These are phyloP conservation scores for Serrognathus titanus DNA, from an alignment of 2,888 invertebrate species.

Conservation along the genomic window DNA sequence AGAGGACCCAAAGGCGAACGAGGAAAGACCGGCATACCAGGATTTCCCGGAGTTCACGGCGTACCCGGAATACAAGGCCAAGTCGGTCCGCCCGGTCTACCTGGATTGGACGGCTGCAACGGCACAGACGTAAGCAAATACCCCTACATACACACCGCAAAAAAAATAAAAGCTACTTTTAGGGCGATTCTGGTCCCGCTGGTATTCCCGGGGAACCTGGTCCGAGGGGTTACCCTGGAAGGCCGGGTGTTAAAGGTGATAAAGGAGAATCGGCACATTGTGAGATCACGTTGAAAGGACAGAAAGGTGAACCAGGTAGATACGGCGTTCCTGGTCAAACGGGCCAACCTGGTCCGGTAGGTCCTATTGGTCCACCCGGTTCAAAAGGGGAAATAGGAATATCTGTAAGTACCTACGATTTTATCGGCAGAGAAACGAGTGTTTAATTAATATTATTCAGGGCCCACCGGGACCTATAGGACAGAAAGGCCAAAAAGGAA, in stretches of 20 bases:
- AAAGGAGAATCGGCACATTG: constrained; percentile 79
- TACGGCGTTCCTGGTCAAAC: constrained; percentile 67
- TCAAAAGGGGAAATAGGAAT: constrained; percentile 61
- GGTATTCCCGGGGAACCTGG: constrained; percentile 72
- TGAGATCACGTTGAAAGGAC: constrained; percentile 69
- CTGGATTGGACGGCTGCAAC: constrained; percentile 93
- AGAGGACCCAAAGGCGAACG: constrained; percentile 81
- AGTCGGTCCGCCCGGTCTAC: constrained; percentile 70
- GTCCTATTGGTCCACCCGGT: constrained; percentile 59
- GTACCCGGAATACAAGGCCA: constrained; percentile 69
- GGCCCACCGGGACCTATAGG: constrained; percentile 70
- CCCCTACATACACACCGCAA: neutral
- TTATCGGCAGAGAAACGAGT: neutral
- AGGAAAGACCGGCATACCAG: constrained; percentile 83
- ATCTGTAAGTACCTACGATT: constrained; percentile 47
- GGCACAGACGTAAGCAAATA: constrained; percentile 76
- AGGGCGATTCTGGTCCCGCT: constrained; percentile 71
- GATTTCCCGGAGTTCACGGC: constrained; percentile 76
- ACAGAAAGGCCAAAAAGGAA: constrained; percentile 64
- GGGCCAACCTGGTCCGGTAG: constrained; percentile 63
- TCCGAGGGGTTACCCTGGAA: constrained; percentile 71
- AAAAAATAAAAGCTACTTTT: constrained; percentile 10
- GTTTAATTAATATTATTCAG: constrained; percentile 42
- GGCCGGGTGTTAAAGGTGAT: constrained; percentile 65
- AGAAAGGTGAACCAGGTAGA: constrained; percentile 80